Evolutionary conservation across 2,888 invertebrate genomes (phyloP), one percentile per base, ranked within the genome.

Genomic region (Muschampia plurimacula): DNA sequence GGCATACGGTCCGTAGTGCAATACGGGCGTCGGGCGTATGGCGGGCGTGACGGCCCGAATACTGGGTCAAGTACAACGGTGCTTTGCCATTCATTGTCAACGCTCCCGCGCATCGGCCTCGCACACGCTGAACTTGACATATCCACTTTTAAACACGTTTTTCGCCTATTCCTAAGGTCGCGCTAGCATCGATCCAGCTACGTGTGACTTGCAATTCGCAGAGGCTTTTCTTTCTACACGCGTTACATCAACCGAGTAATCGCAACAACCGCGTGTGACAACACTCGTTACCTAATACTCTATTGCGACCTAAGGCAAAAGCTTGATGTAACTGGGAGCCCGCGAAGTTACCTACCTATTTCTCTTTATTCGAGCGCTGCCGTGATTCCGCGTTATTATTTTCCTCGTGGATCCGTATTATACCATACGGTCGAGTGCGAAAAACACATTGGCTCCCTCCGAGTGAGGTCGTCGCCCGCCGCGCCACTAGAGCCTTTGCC

Each of bases 61-160:
- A 90, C 91, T 93, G 85, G 94, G 94, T 93, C 94, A 94, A 94
- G 94, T 91, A 93, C 93, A 92, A 88, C 91, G 91, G 89, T 90
- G 93, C 91, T 92, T 90, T 90, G 93, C 92, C 91, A 91, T 93
- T 93, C 93, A 93, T 93, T 93, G 94, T 91, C 93, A 90, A 83
- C 86, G 78, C 81, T 74, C 80, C 83, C 86, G 87, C 88, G 85
- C 86, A 84, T 82, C 87, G 87, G 84, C 87, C 88, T 86, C 89
- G 89, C 86, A 86, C 86, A 85, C 85, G 85, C 89, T 91, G 91
- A 92, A 92, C 92, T 92, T 93, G 92, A 93, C 91, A 91, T 87
- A 88, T 89, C 87, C 85, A 83, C 86, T 89, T 86, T 87, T 86
- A 83, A 86, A 78, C 84, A 87, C 83, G 86, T 86, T 90, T 84